A percentile compares a stretch with the other conserved stretches of the same genome.
phyloP scores from a whole-genome alignment of 2,113 vertebrate genomes.

The Trogon surrucura region DNA sequence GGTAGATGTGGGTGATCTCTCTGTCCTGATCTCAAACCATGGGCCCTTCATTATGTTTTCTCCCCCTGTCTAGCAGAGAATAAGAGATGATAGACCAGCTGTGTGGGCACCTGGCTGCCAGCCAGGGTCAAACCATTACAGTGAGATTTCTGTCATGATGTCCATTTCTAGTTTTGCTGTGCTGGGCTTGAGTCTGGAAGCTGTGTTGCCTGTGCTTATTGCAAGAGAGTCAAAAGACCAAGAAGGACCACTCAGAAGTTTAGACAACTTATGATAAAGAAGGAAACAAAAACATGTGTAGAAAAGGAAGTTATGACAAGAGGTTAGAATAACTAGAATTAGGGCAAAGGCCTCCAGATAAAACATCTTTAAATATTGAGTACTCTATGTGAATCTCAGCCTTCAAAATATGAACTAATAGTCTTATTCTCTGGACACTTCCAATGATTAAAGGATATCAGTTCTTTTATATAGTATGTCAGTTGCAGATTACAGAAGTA shows the following conservation, averaged over 20 bases:
- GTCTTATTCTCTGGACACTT: neutral
- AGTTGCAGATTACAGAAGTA: neutral
- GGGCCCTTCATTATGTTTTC: too few relatives aligned
- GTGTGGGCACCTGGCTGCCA: too few relatives aligned
- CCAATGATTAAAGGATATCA: neutral
- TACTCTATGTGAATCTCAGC: neutral
- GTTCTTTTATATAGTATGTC: neutral
- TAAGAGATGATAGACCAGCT: too few relatives aligned
- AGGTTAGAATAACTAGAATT: neutral
- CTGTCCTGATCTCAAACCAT: too few relatives aligned
- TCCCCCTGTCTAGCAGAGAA: too few relatives aligned
- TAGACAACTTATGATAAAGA: neutral
- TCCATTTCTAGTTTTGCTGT: neutral
- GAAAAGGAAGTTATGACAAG: neutral
- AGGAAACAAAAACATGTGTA: neutral
- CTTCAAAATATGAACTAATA: neutral
- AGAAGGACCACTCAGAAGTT: neutral
- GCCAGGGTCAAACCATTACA: too few relatives aligned
- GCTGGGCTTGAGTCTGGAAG: neutral
- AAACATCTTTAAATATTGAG: neutral
- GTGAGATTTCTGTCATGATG: fast-evolving
- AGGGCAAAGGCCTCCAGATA: neutral
- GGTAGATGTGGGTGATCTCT: too few relatives aligned
- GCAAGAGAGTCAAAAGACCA: neutral
- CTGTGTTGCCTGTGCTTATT: neutral